Conservation (phyloP, 2,888 invertebrate species). For the Ectemnius cavifrons region DNA sequence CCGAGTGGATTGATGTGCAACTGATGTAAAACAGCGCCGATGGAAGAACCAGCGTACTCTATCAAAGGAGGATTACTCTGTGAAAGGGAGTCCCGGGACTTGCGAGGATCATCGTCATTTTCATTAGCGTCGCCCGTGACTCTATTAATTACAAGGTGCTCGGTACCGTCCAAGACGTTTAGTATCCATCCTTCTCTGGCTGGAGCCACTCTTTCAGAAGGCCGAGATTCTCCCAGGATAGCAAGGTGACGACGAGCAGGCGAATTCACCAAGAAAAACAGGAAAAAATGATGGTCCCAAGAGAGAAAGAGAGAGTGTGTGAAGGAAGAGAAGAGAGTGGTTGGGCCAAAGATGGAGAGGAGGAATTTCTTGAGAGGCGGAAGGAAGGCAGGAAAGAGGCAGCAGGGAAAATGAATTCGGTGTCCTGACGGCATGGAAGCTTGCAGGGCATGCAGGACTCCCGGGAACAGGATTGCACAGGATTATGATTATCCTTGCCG, state of each 20-base stretch:
- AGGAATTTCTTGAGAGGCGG: conserved; percentile 51
- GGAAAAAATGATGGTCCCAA: neutral
- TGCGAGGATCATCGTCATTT: conserved; percentile 4
- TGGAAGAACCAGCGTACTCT: too few species aligned
- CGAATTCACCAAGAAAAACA: too few species aligned
- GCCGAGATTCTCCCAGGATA: conserved; percentile 32
- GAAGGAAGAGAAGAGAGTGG: neutral
- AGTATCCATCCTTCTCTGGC: conserved; percentile 21
- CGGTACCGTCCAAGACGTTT: conserved; percentile 7
- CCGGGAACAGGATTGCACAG: conserved; percentile 69
- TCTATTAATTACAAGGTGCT: conserved; percentile 36
- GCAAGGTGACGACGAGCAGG: conserved; percentile 20
- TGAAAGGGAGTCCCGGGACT: neutral
- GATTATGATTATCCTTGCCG: conserved; percentile 69
- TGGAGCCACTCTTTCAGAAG: conserved; percentile 21
- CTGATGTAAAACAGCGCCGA: too few species aligned
- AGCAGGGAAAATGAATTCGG: conserved; percentile 53
- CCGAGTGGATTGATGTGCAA: too few species aligned
- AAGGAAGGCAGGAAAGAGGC: conserved; percentile 19
- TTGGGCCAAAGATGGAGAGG: conserved; percentile 12
- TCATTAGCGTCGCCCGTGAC: conserved; percentile 18
- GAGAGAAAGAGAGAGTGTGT: neutral
- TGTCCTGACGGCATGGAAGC: conserved; percentile 33
- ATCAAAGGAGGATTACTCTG: too few species aligned
- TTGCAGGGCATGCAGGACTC: conserved; percentile 48